A percentile compares a stretch with the other conserved stretches of the same genome.
phyloP scores from a whole-genome alignment of 2,113 vertebrate genomes.

The Polyodon spathula region DNA sequence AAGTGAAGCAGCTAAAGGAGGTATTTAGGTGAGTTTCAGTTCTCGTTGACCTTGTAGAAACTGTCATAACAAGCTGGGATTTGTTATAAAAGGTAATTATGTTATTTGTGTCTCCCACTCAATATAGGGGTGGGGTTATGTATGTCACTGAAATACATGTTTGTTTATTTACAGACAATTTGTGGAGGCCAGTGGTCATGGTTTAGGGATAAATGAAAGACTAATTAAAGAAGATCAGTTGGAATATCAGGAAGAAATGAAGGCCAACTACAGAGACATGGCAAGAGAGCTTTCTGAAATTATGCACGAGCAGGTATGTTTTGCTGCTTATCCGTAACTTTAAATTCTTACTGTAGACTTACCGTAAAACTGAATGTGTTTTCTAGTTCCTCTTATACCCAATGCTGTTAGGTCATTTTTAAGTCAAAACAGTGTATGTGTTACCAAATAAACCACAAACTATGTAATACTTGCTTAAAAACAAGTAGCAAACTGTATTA shows the following conservation, averaged over 20 bases:
- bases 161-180: constrained; percentile 68
- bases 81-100: neutral
- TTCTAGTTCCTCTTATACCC: no score
- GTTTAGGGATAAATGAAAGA: constrained; percentile 79
- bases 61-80: neutral
- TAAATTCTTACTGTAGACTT: no score
- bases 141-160: neutral
- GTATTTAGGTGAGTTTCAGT: constrained; percentile 78
- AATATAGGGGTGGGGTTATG: neutral
- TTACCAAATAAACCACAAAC: no score
- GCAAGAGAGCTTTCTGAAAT: constrained; percentile 88
- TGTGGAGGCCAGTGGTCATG: constrained; percentile 92
- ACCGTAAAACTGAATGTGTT: no score
- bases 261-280: constrained; percentile 90
- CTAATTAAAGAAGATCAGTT: constrained; percentile 95
- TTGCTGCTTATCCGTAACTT: neutral
- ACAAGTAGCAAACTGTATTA: no score
- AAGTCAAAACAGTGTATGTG: no score
- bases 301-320: constrained; percentile 86
- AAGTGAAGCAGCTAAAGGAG: constrained; percentile 91
- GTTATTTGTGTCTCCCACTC: no score
- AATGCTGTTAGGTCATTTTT: no score
- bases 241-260: constrained; percentile 97
- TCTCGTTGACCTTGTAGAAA: neutral
- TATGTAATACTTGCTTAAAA: no score